These are phyloP conservation scores for Tyria jacobaeae DNA, from an alignment of 2,888 invertebrate genomes.

Conservation along the genomic window DNA sequence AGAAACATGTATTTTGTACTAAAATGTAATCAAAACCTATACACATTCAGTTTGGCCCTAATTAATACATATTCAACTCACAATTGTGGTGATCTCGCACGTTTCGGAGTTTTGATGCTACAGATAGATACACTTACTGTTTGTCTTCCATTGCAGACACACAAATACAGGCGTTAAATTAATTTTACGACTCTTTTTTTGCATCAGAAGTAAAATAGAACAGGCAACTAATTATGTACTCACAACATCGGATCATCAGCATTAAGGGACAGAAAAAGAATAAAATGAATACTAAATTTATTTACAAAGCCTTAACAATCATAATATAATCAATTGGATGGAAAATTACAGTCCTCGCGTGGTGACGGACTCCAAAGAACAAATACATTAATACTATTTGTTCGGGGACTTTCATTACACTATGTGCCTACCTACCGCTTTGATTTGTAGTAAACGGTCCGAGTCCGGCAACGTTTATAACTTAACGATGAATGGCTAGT, in stretches of 20 bases:
- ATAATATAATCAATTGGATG: neutral
- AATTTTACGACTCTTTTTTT: no score
- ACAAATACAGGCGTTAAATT: no score
- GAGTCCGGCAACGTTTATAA: neutral
- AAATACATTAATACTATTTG: conserved; percentile 9
- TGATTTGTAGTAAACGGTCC: conserved; percentile 6
- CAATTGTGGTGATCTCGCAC: no score
- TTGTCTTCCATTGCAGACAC: no score
- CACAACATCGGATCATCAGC: neutral
- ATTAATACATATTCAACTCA: no score
- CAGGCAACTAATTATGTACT: no score
- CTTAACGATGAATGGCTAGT: conserved; percentile 1
- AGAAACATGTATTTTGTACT: no score
- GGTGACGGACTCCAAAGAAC: neutral
- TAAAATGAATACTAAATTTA: neutral
- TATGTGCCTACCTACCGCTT: neutral
- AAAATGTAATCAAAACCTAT: no score
- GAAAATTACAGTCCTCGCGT: neutral
- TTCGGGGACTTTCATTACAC: neutral
- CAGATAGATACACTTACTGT: no score
- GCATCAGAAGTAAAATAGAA: no score
- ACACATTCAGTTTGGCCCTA: no score
- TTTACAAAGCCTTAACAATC: neutral
- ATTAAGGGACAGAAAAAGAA: neutral
- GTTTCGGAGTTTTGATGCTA: no score